Percentiles rank a stretch among this genome's conserved stretches.
These are phyloP conservation scores for Vireo altiloquus DNA, from an alignment of 2,113 vertebrate genomes.

Conservation along the genomic window DNA sequence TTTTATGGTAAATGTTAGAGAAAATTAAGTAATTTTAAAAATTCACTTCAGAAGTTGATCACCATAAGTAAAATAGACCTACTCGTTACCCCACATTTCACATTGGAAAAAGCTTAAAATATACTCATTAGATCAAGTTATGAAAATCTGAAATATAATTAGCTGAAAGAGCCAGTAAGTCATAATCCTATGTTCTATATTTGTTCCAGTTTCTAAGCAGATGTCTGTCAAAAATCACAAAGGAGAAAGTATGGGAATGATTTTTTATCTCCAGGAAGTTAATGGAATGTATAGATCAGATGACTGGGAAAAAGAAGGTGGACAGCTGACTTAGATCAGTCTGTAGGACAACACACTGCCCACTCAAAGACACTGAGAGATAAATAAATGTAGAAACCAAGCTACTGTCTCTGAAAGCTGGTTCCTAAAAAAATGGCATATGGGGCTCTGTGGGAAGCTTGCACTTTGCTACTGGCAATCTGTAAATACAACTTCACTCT, in stretches of 20 bases:
- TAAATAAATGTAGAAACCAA: neutral
- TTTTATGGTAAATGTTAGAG: neutral
- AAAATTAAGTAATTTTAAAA: neutral
- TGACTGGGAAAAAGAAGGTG: neutral
- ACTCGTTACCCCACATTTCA: neutral
- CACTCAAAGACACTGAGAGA: neutral
- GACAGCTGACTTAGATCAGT: neutral
- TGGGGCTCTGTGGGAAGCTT: neutral
- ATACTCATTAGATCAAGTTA: neutral
- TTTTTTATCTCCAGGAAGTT: neutral
- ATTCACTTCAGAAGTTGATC: neutral
- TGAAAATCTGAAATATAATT: neutral
- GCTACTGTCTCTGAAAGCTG: neutral
- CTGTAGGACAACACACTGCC: neutral
- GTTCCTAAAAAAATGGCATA: neutral
- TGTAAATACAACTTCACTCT: neutral
- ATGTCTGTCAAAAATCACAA: neutral
- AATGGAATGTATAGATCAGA: neutral
- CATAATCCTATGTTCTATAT: neutral
- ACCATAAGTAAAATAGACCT: neutral
- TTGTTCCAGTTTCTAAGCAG: neutral
- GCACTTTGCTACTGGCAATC: neutral
- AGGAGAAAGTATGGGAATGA: neutral
- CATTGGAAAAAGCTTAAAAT: neutral
- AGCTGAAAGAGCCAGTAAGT: neutral